Evolutionary conservation across 2,113 vertebrate genomes (phyloP).

Genomic region (Panthera uncia): DNA sequence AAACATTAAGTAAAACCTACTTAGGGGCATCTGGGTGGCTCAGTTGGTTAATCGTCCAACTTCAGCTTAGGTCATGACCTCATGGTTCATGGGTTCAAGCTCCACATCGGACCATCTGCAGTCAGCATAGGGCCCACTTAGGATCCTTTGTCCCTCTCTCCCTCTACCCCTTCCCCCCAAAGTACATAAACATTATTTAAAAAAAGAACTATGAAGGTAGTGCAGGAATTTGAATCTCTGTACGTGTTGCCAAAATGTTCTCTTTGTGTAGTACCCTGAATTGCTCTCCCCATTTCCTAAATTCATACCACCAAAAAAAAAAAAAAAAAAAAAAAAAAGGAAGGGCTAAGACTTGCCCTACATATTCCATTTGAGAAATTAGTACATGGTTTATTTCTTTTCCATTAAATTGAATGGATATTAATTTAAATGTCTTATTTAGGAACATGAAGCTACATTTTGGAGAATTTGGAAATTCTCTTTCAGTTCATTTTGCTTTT

Average conservation of each 20-base stretch:
- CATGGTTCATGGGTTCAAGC: too few relatives aligned
- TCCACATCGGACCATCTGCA: too few relatives aligned
- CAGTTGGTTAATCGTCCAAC: too few relatives aligned
- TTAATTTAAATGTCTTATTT: background rate
- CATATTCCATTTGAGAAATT: background rate
- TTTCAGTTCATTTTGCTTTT: background rate
- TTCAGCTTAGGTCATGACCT: too few relatives aligned
- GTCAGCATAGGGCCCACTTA: too few relatives aligned
- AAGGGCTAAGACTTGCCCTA: background rate
- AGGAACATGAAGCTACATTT: background rate
- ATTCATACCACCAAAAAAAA: background rate
- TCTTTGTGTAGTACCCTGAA: background rate
- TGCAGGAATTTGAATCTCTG: background rate
- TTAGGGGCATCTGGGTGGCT: too few relatives aligned
- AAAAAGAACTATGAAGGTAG: background rate
- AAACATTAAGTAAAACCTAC: too few relatives aligned
- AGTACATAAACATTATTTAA: too few relatives aligned
- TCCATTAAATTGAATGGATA: background rate
- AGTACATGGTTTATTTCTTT: background rate
- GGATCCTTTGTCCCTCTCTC: too few relatives aligned
- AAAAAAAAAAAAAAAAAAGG: fast-evolving
- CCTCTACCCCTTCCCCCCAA: too few relatives aligned
- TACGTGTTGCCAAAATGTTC: background rate
- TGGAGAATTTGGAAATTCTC: background rate
- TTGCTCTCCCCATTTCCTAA: background rate